Conservation (phyloP, 2,888 invertebrate genomes). For the Heliconius sara region DNA sequence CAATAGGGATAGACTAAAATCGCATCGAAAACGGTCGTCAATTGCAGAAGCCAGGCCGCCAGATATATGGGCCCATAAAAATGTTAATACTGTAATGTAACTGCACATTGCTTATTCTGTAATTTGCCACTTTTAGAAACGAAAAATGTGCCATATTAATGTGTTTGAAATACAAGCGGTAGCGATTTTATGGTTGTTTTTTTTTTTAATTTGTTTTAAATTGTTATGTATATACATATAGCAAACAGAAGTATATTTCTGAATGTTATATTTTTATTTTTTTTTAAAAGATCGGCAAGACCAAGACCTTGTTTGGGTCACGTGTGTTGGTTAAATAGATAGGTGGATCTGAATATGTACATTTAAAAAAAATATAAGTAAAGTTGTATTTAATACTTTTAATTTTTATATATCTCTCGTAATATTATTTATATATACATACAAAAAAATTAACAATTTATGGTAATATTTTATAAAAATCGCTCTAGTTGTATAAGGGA, state of each 20-base stretch:
- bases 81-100: constrained; percentile 81
- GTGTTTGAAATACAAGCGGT: constrained; percentile 46
- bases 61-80: constrained; percentile 80
- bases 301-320: too few species aligned
- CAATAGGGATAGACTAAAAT: constrained; percentile 55
- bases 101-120: constrained; percentile 80
- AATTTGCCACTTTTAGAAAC: constrained; percentile 80
- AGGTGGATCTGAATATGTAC: too few species aligned
- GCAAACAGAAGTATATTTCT: too few species aligned
- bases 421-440: too few species aligned
- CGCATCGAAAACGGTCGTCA: constrained; percentile 70
- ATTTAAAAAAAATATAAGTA: too few species aligned
- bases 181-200: constrained; percentile 43
- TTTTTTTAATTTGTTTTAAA: neutral
- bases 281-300: too few species aligned
- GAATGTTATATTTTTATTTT: too few species aligned
- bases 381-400: too few species aligned
- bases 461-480: too few species aligned
- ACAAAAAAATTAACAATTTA: too few species aligned
- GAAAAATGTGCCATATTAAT: constrained; percentile 65
- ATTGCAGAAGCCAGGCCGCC: constrained; percentile 66
- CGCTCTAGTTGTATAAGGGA: neutral
- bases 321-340: too few species aligned
- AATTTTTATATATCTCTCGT: too few species aligned
- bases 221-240: neutral